Percentiles rank a stretch among this genome's conserved stretches.
phyloP scores from a whole-genome alignment of 2,113 vertebrate species.

The Oreochromis niloticus region DNA sequence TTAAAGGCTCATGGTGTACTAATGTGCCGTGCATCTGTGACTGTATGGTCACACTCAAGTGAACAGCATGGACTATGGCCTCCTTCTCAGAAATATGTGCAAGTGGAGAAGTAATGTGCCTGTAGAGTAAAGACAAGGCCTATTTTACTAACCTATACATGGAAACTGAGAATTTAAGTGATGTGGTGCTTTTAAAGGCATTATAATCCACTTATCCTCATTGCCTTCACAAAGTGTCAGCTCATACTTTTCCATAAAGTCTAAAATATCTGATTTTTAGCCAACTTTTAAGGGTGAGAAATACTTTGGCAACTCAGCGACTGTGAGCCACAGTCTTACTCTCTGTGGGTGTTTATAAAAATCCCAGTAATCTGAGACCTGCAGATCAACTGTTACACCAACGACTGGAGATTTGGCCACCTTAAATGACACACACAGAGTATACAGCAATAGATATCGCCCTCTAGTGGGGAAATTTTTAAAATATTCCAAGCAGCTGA shows the following conservation, averaged over 20 bases:
- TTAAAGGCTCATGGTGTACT: not conserved
- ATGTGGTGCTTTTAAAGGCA: not conserved
- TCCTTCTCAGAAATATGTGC: not conserved
- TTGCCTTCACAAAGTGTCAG: not conserved
- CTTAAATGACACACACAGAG: not conserved
- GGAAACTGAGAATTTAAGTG: not conserved
- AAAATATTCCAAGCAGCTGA: not conserved
- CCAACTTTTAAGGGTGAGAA: not conserved
- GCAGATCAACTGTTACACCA: not conserved
- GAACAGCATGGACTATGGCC: not conserved
- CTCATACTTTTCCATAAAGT: not conserved
- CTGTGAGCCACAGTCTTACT: not conserved
- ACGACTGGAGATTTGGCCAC: not conserved
- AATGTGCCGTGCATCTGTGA: not conserved
- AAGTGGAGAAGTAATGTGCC: not conserved
- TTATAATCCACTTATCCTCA: not conserved
- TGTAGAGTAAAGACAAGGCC: not conserved
- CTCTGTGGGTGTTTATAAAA: not conserved
- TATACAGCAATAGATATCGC: not conserved
- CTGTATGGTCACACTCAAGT: not conserved
- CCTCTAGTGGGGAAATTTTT: slow-evolving; percentile 42
- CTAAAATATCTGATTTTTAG: not conserved
- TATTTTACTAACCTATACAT: not conserved
- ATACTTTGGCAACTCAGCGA: not conserved
- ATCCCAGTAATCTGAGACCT: not conserved